These are phyloP conservation scores for Pachyrhynchus sulphureomaculatus DNA, from an alignment of 1,140 invertebrate genomes.

Conservation along the genomic window DNA sequence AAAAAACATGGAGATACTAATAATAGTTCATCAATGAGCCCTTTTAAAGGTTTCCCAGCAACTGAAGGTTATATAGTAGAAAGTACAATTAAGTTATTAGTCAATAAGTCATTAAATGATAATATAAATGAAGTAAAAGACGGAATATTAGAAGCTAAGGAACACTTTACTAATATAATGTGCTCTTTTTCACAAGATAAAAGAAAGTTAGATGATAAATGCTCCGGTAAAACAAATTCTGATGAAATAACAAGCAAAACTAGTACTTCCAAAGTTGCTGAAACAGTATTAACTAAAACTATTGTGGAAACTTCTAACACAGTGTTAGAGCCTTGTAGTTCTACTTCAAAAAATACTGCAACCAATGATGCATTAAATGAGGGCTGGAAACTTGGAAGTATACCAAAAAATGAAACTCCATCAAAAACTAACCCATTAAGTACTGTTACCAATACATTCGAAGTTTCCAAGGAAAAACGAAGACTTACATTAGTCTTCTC, in stretches of 20 bases:
- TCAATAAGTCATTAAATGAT: not conserved
- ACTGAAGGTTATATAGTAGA: not conserved
- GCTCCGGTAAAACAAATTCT: too few species aligned
- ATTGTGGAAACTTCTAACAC: too few species aligned
- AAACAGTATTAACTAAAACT: too few species aligned
- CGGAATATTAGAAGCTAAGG: too few species aligned
- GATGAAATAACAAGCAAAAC: too few species aligned
- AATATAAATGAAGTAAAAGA: not conserved
- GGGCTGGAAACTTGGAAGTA: not conserved
- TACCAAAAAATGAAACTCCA: not conserved
- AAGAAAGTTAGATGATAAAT: too few species aligned
- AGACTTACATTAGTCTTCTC: conserved; percentile 32
- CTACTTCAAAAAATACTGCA: not conserved
- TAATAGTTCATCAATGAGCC: not conserved
- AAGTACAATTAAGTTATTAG: conserved; percentile 1
- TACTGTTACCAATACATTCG: conserved; percentile 14
- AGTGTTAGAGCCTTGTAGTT: too few species aligned
- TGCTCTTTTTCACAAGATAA: too few species aligned
- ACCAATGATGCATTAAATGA: not conserved
- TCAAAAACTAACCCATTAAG: conserved; percentile 1
- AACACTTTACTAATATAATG: too few species aligned
- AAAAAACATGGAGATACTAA: not conserved
- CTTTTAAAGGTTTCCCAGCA: not conserved
- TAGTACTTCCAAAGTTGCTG: too few species aligned
- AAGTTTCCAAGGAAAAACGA: conserved; percentile 16